phyloP scores from a whole-genome alignment of 92 coral and sea anemone species.

The Zoanthus sociatus region DNA sequence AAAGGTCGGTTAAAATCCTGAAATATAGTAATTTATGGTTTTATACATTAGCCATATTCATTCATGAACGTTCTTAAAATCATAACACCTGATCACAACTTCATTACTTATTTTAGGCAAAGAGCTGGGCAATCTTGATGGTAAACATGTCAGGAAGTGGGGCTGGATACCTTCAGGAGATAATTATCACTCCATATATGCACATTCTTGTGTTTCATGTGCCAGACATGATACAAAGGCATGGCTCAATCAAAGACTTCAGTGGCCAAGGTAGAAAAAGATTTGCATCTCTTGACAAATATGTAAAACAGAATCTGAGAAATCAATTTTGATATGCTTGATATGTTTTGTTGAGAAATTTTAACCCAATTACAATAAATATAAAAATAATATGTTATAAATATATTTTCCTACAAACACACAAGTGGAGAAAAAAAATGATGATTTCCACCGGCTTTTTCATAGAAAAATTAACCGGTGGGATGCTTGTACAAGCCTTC shows the following conservation, averaged over 20 bases:
- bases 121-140: constrained; percentile 45
- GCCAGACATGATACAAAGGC: constrained; percentile 51
- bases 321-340: too few species aligned
- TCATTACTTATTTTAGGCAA: background rate
- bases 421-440: too few species aligned
- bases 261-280: constrained; percentile 1
- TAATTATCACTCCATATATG: constrained; percentile 57
- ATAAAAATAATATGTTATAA: too few species aligned
- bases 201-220: constrained; percentile 53
- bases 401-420: too few species aligned
- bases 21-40: background rate
- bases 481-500: too few species aligned
- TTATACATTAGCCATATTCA: background rate
- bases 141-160: constrained; percentile 38
- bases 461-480: too few species aligned
- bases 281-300: constrained; percentile 8
- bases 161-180: constrained; percentile 24
- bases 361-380: too few species aligned
- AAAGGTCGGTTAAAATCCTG: constrained; percentile 11
- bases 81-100: background rate
- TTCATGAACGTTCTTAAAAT: background rate
- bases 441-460: too few species aligned
- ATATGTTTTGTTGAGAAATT: too few species aligned
- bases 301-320: background rate
- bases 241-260: constrained; percentile 40